A percentile compares a stretch with the other conserved stretches of the same genome.
Conservation (phyloP, 2,888 invertebrate genomes). For the Pyrocoelia pectoralis region DNA sequence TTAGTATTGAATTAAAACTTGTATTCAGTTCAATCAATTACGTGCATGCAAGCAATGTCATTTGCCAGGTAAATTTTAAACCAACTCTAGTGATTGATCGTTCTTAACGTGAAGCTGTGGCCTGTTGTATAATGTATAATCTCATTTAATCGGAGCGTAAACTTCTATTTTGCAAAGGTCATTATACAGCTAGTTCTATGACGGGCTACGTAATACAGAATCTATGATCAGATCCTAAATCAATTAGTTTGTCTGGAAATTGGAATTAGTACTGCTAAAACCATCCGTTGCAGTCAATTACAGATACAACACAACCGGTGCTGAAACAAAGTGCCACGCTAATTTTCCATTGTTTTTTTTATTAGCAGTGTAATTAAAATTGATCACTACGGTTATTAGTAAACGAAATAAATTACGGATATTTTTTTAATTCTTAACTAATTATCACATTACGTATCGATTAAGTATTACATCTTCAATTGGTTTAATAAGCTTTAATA, state of each 20-base stretch:
- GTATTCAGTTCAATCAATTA: too few relatives aligned
- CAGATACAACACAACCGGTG: conserved; percentile 7
- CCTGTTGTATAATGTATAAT: neutral
- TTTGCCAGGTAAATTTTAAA: neutral
- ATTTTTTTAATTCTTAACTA: too few relatives aligned
- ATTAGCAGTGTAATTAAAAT: neutral
- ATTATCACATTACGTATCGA: too few relatives aligned
- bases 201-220: conserved; percentile 52
- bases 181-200: conserved; percentile 29
- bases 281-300: conserved; percentile 13
- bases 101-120: neutral
- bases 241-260: conserved; percentile 47
- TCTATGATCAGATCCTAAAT: conserved; percentile 49
- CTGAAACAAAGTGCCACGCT: neutral
- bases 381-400: neutral
- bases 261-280: conserved; percentile 12
- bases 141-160: neutral
- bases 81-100: neutral
- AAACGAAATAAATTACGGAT: too few relatives aligned
- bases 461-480: too few relatives aligned
- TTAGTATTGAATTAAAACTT: neutral
- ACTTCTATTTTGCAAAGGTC: neutral
- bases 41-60: too few relatives aligned
- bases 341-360: neutral
- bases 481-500: too few relatives aligned